Percentiles rank a stretch among this genome's conserved stretches.
Conservation (phyloP, 2,113 vertebrate species). For the Brachyhypopomus gauderio region DNA sequence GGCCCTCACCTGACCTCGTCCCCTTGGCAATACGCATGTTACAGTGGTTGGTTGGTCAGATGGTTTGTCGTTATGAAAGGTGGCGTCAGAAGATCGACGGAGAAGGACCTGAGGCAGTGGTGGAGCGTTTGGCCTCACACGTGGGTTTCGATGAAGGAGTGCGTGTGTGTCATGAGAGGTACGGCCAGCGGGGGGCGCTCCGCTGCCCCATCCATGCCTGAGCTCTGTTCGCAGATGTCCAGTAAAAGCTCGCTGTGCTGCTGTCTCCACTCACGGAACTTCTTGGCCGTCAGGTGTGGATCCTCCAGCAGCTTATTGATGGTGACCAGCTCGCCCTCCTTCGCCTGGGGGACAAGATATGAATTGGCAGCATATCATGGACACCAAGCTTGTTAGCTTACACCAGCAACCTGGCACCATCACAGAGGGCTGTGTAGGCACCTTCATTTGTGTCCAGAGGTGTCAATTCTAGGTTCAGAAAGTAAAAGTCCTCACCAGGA, state of each 20-base stretch:
- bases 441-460: no score
- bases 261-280: conserved; percentile 88
- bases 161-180: conserved; percentile 83
- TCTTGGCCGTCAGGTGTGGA: conserved; percentile 83
- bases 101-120: conserved; percentile 11
- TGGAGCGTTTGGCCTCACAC: conserved; percentile 69
- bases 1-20: conserved; percentile 78
- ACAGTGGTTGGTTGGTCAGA: conserved; percentile 70
- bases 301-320: conserved; percentile 85
- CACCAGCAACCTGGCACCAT: conserved; percentile 63
- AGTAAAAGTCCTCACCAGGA: no score
- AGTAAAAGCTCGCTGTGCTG: conserved; percentile 87
- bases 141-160: conserved; percentile 90
- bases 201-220: conserved; percentile 68
- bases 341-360: conserved; percentile 71
- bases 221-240: conserved; percentile 86
- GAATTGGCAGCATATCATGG: not conserved
- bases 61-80: conserved; percentile 10
- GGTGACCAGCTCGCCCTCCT: conserved; percentile 82
- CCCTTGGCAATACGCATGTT: conserved; percentile 79
- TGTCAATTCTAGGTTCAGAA: no score
- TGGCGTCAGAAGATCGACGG: conserved; percentile 62
- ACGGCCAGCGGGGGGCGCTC: conserved; percentile 74
- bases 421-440: not conserved
- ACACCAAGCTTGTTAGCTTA: conserved; percentile 67